These are phyloP conservation scores for Cricetomys ansorgei DNA, from an alignment of 2,113 vertebrate species.

Conservation along the genomic window DNA sequence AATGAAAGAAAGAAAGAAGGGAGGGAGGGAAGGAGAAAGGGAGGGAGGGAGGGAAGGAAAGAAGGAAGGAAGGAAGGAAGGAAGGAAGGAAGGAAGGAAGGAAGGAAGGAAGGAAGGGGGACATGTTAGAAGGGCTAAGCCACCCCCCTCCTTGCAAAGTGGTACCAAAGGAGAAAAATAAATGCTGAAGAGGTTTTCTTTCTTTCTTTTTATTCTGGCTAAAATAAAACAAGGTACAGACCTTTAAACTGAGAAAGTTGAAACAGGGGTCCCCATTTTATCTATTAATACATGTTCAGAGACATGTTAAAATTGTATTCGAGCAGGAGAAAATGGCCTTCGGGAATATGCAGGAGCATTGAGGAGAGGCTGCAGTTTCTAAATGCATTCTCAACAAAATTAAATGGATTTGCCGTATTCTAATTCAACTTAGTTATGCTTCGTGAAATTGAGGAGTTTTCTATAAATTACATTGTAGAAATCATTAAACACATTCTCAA, in stretches of 20 bases:
- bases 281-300: conserved; percentile 29
- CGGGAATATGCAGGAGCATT: conserved; percentile 40
- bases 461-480: conserved; percentile 64
- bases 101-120: neutral
- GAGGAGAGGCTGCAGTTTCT: conserved; percentile 54
- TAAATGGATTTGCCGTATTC: conserved; percentile 57
- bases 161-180: conserved; percentile 6
- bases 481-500: conserved; percentile 60
- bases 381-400: conserved; percentile 63
- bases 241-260: conserved; percentile 47
- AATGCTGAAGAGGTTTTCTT: neutral
- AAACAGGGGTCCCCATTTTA: conserved; percentile 23
- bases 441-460: conserved; percentile 62
- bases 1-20: neutral
- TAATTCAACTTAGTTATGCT: conserved; percentile 61
- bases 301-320: conserved; percentile 35
- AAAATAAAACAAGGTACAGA: conserved; percentile 31
- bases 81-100: neutral
- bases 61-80: neutral
- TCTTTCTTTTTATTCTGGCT: conserved; percentile 31
- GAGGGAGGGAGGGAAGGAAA: neutral
- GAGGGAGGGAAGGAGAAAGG: neutral
- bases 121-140: neutral
- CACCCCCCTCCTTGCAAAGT: neutral
- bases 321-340: conserved; percentile 31